Conservation (phyloP, 2,797 vertebrate species). For the Arctocebus calabarensis region DNA sequence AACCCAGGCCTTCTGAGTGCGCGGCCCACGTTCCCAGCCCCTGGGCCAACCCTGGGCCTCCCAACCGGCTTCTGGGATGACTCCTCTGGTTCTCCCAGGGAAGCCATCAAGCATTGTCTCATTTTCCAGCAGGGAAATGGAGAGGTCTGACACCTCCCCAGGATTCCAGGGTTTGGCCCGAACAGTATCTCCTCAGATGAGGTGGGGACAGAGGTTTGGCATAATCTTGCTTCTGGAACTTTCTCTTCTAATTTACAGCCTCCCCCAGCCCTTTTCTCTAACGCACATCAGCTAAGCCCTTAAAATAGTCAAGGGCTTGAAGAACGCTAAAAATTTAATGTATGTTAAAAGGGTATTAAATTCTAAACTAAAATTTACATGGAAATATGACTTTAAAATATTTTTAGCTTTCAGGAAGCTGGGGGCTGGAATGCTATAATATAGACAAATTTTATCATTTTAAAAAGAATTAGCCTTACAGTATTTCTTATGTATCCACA, state of each 20-base stretch:
- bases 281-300: constrained; percentile 38
- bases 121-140: not conserved
- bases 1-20: not conserved
- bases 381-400: constrained; percentile 78
- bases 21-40: rapidly evolving
- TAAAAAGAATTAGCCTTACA: constrained; percentile 80
- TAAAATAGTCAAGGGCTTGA: constrained; percentile 67
- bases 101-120: not conserved
- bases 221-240: constrained; percentile 53
- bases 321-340: constrained; percentile 82
- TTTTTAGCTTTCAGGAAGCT: constrained; percentile 81
- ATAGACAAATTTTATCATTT: constrained; percentile 80
- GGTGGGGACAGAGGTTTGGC: not conserved
- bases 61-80: rapidly evolving
- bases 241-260: constrained; percentile 48
- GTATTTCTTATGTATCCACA: constrained; percentile 84
- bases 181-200: not conserved
- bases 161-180: not conserved
- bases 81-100: not conserved
- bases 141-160: not conserved
- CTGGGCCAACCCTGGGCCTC: not conserved
- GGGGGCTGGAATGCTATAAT: constrained; percentile 76
- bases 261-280: constrained; percentile 28
- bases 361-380: constrained; percentile 80
- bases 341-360: constrained; percentile 83